Conservation (phyloP, 2,888 invertebrate species). For the Seira ritae region DNA sequence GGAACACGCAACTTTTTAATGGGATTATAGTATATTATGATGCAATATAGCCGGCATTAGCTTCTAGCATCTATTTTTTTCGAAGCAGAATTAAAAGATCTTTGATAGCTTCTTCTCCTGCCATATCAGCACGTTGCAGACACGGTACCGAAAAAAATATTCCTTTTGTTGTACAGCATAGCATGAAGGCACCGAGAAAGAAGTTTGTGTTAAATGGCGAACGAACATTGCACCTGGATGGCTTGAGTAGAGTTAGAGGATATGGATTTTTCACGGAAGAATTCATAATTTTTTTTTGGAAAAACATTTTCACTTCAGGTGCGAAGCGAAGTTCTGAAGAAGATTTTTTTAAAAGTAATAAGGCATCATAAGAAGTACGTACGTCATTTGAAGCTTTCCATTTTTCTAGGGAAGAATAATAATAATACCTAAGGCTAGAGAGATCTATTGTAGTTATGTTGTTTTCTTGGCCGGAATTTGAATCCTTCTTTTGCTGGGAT, state of each 20-base stretch:
- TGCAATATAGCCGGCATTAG: too few species aligned
- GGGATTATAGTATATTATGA: too few species aligned
- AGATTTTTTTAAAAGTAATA: neutral
- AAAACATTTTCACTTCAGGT: neutral
- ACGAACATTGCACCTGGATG: too few species aligned
- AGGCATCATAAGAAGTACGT: neutral
- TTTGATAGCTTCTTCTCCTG: constrained; percentile 32
- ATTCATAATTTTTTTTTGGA: neutral
- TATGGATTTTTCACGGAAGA: neutral
- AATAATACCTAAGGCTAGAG: too few species aligned
- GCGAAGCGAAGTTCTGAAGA: neutral
- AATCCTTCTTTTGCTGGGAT: neutral
- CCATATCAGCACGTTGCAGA: neutral
- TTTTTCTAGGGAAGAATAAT: neutral
- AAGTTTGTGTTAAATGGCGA: too few species aligned
- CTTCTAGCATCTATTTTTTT: constrained; percentile 30
- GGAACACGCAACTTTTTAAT: too few species aligned
- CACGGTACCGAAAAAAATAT: neutral
- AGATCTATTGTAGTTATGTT: too few species aligned
- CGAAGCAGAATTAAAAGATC: constrained; percentile 48
- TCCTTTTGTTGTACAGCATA: too few species aligned
- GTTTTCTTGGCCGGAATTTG: neutral
- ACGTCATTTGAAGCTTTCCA: neutral
- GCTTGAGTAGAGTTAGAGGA: too few species aligned
- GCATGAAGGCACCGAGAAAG: too few species aligned